Conservation (phyloP, 1,140 invertebrate species). For the Drosophila santomea region DNA sequence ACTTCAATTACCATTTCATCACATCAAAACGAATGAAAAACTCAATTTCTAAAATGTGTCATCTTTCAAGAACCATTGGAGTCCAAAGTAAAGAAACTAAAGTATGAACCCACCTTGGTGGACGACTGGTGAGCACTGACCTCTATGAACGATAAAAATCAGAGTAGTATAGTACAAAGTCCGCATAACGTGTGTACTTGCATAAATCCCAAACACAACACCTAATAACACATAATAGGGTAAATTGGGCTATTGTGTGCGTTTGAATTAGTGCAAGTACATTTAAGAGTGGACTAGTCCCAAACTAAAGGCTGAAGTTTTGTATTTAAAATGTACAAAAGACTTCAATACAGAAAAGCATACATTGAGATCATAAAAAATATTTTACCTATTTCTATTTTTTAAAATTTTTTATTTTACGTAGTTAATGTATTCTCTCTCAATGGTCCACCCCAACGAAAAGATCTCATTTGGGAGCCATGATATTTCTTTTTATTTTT, state of each 20-base stretch:
- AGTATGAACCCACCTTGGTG: background rate
- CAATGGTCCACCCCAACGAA: slow-evolving; percentile 3
- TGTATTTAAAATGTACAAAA: background rate
- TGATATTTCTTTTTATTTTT: background rate
- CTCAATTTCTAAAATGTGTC: too few species aligned
- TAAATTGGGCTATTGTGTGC: slow-evolving; percentile 32
- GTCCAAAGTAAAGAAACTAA: background rate
- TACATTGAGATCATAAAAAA: background rate
- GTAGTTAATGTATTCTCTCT: background rate
- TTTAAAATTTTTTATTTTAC: background rate
- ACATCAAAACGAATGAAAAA: too few species aligned
- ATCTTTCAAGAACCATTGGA: too few species aligned
- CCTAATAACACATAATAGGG: slow-evolving; percentile 18
- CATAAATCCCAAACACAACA: background rate
- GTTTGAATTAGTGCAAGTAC: slow-evolving; percentile 14
- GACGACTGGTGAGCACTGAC: background rate
- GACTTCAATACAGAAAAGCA: background rate
- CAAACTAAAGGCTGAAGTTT: background rate
- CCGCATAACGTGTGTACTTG: slow-evolving; percentile 6
- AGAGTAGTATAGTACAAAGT: slow-evolving; percentile 6
- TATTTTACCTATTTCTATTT: background rate
- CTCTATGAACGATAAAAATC: background rate
- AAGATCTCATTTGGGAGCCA: background rate
- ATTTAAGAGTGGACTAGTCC: slow-evolving; percentile 13
- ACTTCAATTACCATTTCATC: too few species aligned